Evolutionary conservation across 2,888 invertebrate species (phyloP).

Genomic region (Rugalucina vietnamica): DNA sequence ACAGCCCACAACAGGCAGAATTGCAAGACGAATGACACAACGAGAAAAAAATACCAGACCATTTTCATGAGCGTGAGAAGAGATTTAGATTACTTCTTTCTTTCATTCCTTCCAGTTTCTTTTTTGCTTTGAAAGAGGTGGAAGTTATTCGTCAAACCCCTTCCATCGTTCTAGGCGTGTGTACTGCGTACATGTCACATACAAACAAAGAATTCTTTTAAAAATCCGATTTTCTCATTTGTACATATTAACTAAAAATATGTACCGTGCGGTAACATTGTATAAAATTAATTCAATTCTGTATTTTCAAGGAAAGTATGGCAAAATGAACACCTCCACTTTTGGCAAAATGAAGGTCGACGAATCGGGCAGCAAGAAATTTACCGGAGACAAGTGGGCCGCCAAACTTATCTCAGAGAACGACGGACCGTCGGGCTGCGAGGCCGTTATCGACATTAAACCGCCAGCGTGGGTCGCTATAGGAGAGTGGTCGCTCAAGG

Average conservation of each 20-base stretch:
- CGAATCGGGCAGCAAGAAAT: constrained; percentile 34
- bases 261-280: background rate
- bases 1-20: too few relatives aligned
- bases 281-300: background rate
- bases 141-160: background rate
- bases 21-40: too few relatives aligned
- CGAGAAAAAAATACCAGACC: too few relatives aligned
- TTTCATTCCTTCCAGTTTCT: too few relatives aligned
- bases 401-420: constrained; percentile 19
- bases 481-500: constrained; percentile 47
- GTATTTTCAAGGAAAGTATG: constrained; percentile 7
- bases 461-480: constrained; percentile 40
- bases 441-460: constrained; percentile 30
- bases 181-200: too few relatives aligned
- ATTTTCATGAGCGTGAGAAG: too few relatives aligned
- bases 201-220: too few relatives aligned
- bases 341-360: constrained; percentile 33
- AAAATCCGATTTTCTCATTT: too few relatives aligned
- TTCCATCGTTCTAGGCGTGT: too few relatives aligned
- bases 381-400: constrained; percentile 35
- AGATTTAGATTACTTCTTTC: too few relatives aligned
- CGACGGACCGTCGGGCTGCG: constrained; percentile 17
- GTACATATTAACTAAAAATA: too few relatives aligned
- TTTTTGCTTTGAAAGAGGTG: background rate
- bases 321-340: constrained; percentile 12